Evolutionary conservation across 2,888 invertebrate species (phyloP).

Genomic region (Oscheius sp.): DNA sequence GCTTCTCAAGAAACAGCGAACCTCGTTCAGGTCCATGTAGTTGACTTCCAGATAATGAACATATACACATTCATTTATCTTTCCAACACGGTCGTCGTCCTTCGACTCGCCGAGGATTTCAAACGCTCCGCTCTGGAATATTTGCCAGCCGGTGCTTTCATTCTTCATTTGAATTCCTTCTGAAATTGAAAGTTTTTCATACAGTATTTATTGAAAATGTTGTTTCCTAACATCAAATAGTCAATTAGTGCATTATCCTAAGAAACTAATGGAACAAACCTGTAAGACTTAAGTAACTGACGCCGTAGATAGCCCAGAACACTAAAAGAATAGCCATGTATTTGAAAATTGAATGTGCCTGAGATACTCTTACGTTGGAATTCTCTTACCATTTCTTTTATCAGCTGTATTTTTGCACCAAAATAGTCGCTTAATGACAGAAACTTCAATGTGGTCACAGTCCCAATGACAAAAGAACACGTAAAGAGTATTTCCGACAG

Average conservation of each 20-base stretch:
- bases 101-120: slow-evolving; percentile 8
- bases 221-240: no score
- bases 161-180: neutral
- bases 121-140: slow-evolving; percentile 10
- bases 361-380: neutral
- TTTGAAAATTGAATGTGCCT: slow-evolving; percentile 13
- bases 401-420: neutral
- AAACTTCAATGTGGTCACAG: neutral
- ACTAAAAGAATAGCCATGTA: slow-evolving; percentile 7
- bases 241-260: no score
- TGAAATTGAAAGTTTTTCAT: neutral
- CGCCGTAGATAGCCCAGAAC: slow-evolving; percentile 19
- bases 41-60: neutral
- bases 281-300: slow-evolving; percentile 3
- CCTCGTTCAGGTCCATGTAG: neutral
- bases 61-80: neutral
- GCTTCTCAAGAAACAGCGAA: slow-evolving; percentile 7
- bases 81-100: slow-evolving; percentile 8
- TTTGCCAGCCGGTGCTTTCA: neutral
- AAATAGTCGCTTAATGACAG: slow-evolving; percentile 3
- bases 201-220: neutral
- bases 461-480: neutral
- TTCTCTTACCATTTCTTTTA: neutral
- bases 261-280: neutral
- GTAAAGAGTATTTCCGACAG: neutral